Conservation (phyloP, 2,888 invertebrate genomes). For the Falcaria lacertinaria region DNA sequence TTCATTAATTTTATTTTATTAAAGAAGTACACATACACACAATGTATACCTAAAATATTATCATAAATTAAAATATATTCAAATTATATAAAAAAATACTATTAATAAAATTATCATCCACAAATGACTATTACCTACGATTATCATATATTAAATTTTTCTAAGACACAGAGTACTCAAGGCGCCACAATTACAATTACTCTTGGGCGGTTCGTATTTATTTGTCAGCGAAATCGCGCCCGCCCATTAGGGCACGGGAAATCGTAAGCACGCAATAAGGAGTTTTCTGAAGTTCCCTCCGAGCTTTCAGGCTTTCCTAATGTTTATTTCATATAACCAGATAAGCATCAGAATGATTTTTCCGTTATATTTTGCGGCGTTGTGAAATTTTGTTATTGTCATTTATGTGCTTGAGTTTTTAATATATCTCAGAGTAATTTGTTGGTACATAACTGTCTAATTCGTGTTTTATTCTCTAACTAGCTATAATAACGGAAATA, state of each 20-base stretch:
- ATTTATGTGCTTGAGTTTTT: too few species aligned
- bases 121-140: too few species aligned
- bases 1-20: too few species aligned
- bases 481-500: background rate
- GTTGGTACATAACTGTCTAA: too few species aligned
- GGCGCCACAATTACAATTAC: conserved; percentile 51
- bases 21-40: too few species aligned
- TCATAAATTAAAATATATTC: too few species aligned
- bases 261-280: conserved; percentile 67
- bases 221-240: conserved; percentile 71
- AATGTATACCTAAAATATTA: too few species aligned
- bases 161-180: conserved; percentile 14
- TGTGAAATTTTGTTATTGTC: background rate
- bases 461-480: too few species aligned
- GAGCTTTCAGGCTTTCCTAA: conserved; percentile 35
- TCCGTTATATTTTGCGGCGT: background rate
- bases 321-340: conserved; percentile 45
- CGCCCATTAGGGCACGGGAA: conserved; percentile 58
- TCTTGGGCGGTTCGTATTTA: conserved; percentile 63
- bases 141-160: too few species aligned
- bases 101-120: too few species aligned
- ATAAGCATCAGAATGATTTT: conserved; percentile 18
- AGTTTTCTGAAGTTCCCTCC: conserved; percentile 49
- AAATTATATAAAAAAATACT: too few species aligned
- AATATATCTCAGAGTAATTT: too few species aligned